Evolutionary conservation across 1,140 invertebrate species (phyloP).

Genomic region (Tyrophagus putrescentiae): DNA sequence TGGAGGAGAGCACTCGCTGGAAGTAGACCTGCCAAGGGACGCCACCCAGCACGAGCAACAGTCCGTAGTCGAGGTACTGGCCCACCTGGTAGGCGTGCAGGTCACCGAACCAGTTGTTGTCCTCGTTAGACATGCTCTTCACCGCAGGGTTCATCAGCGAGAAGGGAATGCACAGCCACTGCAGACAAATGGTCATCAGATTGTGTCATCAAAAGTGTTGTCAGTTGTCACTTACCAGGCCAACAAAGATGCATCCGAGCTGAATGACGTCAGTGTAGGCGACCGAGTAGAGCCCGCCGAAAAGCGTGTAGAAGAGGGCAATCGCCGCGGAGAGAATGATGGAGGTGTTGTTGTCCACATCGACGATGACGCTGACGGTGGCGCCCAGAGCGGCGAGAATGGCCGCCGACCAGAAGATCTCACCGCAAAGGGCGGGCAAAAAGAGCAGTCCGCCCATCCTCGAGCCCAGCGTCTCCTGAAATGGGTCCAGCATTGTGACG

Average conservation of each 20-base stretch:
- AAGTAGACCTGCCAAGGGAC: constrained; percentile 99
- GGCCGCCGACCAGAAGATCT: constrained; percentile 93
- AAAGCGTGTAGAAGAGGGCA: constrained; percentile 90
- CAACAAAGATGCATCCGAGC: constrained; percentile 94
- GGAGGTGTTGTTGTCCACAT: constrained; percentile 77
- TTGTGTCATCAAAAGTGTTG: constrained; percentile 12
- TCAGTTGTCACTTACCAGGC: constrained; percentile 47
- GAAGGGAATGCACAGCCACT: constrained; percentile 95
- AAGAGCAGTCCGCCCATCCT: constrained; percentile 92
- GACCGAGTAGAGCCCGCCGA: constrained; percentile 92
- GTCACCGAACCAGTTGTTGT: constrained; percentile 75
- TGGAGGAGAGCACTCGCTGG: constrained; percentile 87
- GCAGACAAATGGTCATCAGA: constrained; percentile 22
- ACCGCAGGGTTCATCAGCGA: constrained; percentile 74
- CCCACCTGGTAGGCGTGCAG: constrained; percentile 55
- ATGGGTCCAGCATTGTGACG: constrained; percentile 95
- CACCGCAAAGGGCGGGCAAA: constrained; percentile 86
- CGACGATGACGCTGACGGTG: constrained; percentile 86
- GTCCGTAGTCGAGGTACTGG: constrained; percentile 72
- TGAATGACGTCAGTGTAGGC: constrained; percentile 98
- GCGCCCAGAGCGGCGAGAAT: constrained; percentile 87
- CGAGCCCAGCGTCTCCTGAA: constrained; percentile 86
- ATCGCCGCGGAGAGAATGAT: constrained; percentile 89
- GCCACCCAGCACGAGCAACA: constrained; percentile 85
- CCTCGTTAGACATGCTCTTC: constrained; percentile 52